These are phyloP conservation scores for Xyliphius kryptos DNA, from an alignment of 2,113 vertebrate species.

Conservation along the genomic window DNA sequence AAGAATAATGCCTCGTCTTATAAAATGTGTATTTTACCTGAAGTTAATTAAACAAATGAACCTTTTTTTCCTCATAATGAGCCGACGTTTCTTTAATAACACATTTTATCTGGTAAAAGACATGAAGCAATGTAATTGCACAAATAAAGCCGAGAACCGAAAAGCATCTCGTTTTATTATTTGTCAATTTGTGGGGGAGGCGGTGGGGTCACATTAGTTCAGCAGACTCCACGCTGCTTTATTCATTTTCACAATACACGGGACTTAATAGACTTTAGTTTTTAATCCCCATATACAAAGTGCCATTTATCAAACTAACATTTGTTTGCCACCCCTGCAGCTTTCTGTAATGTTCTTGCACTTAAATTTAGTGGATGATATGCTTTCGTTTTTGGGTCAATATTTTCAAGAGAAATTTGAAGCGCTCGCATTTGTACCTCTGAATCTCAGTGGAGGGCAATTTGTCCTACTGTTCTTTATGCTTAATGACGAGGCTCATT, in stretches of 20 bases:
- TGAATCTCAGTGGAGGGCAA: conserved; percentile 34
- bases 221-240: conserved; percentile 28
- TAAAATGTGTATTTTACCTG: no score
- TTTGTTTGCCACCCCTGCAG: conserved; percentile 33
- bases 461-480: conserved; percentile 39
- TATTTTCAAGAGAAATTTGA: conserved; percentile 38
- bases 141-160: not conserved
- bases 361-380: conserved; percentile 26
- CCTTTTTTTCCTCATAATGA: no score
- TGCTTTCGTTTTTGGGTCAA: conserved; percentile 37
- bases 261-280: conserved; percentile 33
- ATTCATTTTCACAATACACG: conserved; percentile 28
- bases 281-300: conserved; percentile 34
- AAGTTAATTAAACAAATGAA: no score
- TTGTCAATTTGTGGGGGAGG: not conserved
- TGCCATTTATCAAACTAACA: conserved; percentile 28
- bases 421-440: conserved; percentile 16
- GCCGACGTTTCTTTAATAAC: no score
- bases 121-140: not conserved
- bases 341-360: conserved; percentile 23
- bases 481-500: conserved; percentile 41
- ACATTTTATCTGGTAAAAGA: no score
- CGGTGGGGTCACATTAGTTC: conserved; percentile 20
- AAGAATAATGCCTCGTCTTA: no score
- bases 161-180: not conserved